Evolutionary conservation across 2,797 vertebrate genomes (phyloP).

Genomic region (Pantherophis vulpinus): DNA sequence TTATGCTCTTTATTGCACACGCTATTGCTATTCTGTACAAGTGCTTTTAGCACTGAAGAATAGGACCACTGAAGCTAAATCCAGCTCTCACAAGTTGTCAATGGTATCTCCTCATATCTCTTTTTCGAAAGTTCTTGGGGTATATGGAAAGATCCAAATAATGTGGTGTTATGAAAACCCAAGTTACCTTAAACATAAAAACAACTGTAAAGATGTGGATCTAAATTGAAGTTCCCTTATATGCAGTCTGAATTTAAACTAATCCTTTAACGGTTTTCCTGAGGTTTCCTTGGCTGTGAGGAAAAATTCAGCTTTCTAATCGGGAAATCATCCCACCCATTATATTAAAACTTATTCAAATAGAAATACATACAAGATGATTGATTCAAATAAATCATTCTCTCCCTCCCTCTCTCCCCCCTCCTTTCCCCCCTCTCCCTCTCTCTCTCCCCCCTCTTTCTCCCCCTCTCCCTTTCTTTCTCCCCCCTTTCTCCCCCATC

Average conservation of each 20-base stretch:
- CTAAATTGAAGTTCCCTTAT: not conserved
- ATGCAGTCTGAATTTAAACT: not conserved
- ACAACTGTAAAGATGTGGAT: not conserved
- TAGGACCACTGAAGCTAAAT: not conserved
- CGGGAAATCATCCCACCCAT: not conserved
- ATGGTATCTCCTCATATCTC: not conserved
- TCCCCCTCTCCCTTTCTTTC: too few relatives aligned
- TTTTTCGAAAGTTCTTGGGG: not conserved
- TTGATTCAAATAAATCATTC: not conserved
- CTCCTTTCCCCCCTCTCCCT: too few relatives aligned
- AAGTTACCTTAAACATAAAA: not conserved
- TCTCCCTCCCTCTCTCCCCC: too few relatives aligned
- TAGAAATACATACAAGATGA: not conserved
- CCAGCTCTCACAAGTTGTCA: not conserved
- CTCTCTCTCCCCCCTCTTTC: too few relatives aligned
- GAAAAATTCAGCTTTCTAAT: not conserved
- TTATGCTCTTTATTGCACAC: not conserved
- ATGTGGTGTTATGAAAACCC: not conserved
- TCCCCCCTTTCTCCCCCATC: too few relatives aligned
- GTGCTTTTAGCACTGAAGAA: not conserved
- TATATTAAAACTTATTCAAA: not conserved
- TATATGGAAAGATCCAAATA: not conserved
- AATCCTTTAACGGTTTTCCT: not conserved
- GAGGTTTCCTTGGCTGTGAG: not conserved
- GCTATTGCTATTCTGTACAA: not conserved